A percentile compares a stretch with the other conserved stretches of the same genome.
Conservation (phyloP, 2,113 vertebrate genomes). For the Notechis scutatus region DNA sequence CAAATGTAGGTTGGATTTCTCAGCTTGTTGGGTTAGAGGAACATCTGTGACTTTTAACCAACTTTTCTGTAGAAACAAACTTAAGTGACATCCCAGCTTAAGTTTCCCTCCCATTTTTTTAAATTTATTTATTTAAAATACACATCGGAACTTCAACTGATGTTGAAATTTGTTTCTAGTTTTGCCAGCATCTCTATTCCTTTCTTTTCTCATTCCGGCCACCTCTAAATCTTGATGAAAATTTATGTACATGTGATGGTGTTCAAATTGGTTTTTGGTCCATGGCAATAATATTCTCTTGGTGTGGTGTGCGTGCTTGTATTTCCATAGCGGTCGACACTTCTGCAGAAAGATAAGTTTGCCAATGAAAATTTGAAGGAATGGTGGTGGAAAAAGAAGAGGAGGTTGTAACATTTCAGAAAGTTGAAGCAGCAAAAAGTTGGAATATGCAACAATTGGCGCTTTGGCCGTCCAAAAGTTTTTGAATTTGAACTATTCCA, state of each 20-base stretch:
- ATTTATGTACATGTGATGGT: slow-evolving; percentile 23
- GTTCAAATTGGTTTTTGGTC: slow-evolving; percentile 14
- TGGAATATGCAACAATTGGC: slow-evolving; percentile 3
- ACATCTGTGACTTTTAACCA: accelerated
- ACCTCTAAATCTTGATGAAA: slow-evolving; percentile 22
- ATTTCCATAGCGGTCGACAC: not conserved
- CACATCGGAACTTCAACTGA: not conserved
- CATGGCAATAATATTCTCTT: not conserved
- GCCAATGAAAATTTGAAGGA: slow-evolving; percentile 18
- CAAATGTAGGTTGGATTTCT: not conserved
- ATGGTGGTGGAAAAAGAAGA: not conserved
- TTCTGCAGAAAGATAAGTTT: not conserved
- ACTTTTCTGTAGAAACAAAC: slow-evolving; percentile 11
- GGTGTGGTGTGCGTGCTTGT: accelerated
- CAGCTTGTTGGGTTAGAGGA: not conserved
- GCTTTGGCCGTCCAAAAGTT: not conserved
- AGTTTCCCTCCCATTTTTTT: slow-evolving; percentile 12
- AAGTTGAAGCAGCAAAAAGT: not conserved
- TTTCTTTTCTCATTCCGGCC: slow-evolving; percentile 42
- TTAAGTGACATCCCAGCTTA: not conserved
- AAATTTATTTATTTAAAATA: too few relatives aligned
- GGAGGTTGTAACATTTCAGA: not conserved
- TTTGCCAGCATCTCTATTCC: not conserved
- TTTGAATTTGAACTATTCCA: not conserved
- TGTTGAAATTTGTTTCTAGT: not conserved